These are phyloP conservation scores for Diadumene lineata DNA, from an alignment of 92 coral and sea anemone genomes.

Conservation along the genomic window DNA sequence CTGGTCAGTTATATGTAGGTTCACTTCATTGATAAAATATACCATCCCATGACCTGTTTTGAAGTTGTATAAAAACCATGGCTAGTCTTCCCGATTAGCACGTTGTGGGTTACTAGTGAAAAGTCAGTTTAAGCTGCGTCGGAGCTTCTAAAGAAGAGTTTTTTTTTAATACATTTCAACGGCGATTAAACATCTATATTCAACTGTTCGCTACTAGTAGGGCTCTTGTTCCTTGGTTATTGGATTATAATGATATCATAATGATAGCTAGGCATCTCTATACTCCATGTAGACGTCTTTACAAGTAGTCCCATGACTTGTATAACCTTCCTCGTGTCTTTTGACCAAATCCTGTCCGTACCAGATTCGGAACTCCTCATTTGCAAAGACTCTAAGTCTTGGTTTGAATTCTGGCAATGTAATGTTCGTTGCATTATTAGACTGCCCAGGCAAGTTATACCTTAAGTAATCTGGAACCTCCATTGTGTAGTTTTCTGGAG, in stretches of 20 bases:
- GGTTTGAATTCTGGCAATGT: constrained; percentile 11
- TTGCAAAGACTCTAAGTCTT: background rate
- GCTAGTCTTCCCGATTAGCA: too few relatives aligned
- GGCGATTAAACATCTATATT: too few relatives aligned
- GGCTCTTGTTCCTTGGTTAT: background rate
- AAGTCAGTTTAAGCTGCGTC: too few relatives aligned
- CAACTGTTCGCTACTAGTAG: too few relatives aligned
- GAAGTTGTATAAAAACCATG: too few relatives aligned
- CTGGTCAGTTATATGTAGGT: too few relatives aligned
- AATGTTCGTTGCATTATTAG: background rate
- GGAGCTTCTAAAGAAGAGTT: too few relatives aligned
- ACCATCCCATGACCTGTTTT: too few relatives aligned
- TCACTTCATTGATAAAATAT: too few relatives aligned
- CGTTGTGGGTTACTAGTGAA: too few relatives aligned
- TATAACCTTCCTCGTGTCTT: background rate
- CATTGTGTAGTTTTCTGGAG: background rate
- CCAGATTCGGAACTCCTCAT: constrained; percentile 1
- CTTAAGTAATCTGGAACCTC: background rate
- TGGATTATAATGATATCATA: too few relatives aligned
- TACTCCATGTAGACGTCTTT: constrained; percentile 3
- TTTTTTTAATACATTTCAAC: too few relatives aligned
- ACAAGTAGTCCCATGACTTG: constrained; percentile 16
- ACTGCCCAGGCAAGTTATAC: constrained; percentile 4
- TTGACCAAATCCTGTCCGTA: constrained; percentile 6
- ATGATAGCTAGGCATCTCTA: background rate